Conservation (phyloP, 2,113 vertebrate species). For the Petroica traversi region DNA sequence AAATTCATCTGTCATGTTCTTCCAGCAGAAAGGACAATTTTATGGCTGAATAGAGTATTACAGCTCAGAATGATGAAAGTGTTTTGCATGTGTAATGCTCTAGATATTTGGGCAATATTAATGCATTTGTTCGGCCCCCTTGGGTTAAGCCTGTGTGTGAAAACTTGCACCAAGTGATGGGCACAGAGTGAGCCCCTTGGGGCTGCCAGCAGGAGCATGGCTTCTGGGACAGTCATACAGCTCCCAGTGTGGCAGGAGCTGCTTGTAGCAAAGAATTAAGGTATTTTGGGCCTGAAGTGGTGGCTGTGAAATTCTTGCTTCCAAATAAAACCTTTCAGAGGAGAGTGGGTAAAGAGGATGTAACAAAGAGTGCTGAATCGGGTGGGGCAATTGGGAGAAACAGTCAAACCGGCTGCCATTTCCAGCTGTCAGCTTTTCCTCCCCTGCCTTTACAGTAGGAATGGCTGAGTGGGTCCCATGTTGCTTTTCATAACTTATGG, state of each 20-base stretch:
- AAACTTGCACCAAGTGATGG: not conserved
- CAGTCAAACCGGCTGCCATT: not conserved
- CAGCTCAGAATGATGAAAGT: not conserved
- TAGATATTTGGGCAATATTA: not conserved
- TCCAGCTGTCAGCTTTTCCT: not conserved
- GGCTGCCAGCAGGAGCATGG: not conserved
- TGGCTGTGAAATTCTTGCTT: not conserved
- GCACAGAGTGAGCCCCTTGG: not conserved
- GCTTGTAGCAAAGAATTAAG: not conserved
- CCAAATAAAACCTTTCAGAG: not conserved
- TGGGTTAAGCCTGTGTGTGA: not conserved
- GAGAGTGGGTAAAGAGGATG: not conserved
- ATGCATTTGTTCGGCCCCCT: not conserved
- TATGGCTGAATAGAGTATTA: slow-evolving; percentile 12
- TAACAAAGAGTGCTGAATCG: rapidly evolving
- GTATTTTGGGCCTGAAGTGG: not conserved
- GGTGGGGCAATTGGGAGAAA: not conserved
- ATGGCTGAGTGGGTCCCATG: not conserved
- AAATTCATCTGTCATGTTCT: not conserved
- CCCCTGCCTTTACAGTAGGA: not conserved
- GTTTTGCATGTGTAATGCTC: not conserved
- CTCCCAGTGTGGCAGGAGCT: not conserved
- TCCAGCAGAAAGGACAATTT: slow-evolving; percentile 22
- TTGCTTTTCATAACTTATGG: rapidly evolving
- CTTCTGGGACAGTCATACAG: not conserved